A percentile compares a stretch with the other conserved stretches of the same genome.
phyloP scores from a whole-genome alignment of 2,888 invertebrate species.

The Acanthopleura granulata region DNA sequence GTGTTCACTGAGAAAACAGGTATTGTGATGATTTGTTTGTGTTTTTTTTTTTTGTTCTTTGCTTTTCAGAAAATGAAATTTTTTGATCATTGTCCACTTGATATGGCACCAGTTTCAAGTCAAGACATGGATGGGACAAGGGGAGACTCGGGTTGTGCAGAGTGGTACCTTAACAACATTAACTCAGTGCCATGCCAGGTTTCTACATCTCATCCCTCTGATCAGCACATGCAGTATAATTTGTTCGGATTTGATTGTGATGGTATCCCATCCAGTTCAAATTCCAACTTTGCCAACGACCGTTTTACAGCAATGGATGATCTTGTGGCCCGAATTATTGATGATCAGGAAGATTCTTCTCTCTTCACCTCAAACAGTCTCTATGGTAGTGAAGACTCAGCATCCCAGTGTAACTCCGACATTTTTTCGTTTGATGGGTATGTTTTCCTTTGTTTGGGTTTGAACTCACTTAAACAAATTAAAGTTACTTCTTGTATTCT shows the following conservation, averaged over 20 bases:
- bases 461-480: too few species aligned
- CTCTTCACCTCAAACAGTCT: conserved; percentile 39
- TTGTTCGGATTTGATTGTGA: not conserved
- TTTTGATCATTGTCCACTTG: too few species aligned
- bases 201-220: not conserved
- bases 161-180: not conserved
- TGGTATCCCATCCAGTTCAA: not conserved
- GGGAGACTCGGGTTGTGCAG: too few species aligned
- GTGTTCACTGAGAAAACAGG: too few species aligned
- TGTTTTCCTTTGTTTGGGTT: not conserved
- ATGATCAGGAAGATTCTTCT: conserved; percentile 47
- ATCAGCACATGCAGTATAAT: not conserved
- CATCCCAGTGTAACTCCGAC: conserved; percentile 34
- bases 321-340: conserved; percentile 62
- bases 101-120: too few species aligned
- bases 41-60: too few species aligned
- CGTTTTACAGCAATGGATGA: conserved; percentile 57
- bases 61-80: not conserved
- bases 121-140: too few species aligned
- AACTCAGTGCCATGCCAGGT: not conserved
- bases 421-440: conserved; percentile 43
- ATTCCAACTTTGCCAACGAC: not conserved
- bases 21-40: too few species aligned
- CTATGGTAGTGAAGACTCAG: conserved; percentile 27
- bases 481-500: too few species aligned